phyloP scores from a whole-genome alignment of 2,113 vertebrate species.

The Pogona vitticeps region DNA sequence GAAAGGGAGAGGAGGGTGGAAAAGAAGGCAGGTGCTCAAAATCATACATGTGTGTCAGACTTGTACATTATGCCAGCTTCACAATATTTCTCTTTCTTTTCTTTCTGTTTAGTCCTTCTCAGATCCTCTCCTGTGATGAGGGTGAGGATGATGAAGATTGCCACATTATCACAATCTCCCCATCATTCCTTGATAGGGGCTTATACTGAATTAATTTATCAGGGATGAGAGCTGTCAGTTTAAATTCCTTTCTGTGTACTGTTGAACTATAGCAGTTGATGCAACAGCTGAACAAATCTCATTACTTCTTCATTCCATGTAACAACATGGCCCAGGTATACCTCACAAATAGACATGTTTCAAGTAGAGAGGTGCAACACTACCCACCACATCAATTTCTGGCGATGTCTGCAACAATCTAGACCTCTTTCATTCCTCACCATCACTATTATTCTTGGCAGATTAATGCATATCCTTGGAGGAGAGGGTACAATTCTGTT shows the following conservation, averaged over 20 bases:
- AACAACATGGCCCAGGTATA: background rate
- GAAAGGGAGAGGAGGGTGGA: background rate
- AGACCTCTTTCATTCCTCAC: background rate
- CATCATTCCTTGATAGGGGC: background rate
- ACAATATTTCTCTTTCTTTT: background rate
- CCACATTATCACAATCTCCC: background rate
- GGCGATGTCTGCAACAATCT: background rate
- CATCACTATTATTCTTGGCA: constrained; percentile 2
- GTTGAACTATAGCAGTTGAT: background rate
- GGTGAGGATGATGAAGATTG: no score
- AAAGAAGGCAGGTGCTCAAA: background rate
- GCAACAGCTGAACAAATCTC: constrained; percentile 10
- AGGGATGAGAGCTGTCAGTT: background rate
- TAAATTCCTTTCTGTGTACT: background rate
- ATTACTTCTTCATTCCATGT: background rate
- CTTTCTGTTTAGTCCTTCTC: no score
- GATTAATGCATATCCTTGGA: background rate
- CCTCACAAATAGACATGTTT: background rate
- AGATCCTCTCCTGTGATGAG: no score
- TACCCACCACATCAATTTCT: background rate
- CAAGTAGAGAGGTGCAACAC: background rate
- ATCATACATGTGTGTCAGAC: background rate
- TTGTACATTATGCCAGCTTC: background rate
- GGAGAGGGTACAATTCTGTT: background rate
- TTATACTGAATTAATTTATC: background rate